phyloP scores from a whole-genome alignment of 1,140 invertebrate species.

The Cherax quadricarinatus region DNA sequence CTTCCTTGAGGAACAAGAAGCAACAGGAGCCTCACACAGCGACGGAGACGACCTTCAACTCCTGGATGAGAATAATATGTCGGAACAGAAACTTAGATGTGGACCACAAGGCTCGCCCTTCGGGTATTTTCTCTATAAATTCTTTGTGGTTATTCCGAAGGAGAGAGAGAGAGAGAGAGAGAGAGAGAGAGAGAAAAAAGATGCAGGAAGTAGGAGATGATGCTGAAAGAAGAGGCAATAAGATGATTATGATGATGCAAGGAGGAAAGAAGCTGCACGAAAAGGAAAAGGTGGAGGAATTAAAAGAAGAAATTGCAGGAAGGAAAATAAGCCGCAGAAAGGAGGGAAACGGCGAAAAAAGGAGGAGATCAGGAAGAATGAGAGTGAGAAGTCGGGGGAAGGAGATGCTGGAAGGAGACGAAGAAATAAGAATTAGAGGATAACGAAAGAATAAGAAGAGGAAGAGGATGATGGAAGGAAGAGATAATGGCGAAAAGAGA shows the following conservation, averaged over 20 bases:
- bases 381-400: not conserved
- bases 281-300: not conserved
- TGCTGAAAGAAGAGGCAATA: no score
- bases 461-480: no score
- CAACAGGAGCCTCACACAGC: no score
- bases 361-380: not conserved
- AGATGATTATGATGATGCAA: not conserved
- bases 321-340: no score
- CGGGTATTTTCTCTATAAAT: not conserved
- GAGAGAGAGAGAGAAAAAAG: not conserved
- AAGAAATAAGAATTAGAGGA: not conserved
- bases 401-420: not conserved
- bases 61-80: not conserved
- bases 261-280: not conserved
- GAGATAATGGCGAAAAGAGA: no score
- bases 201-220: not conserved
- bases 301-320: no score
- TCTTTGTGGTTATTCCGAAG: not conserved
- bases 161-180: not conserved
- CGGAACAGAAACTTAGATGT: not conserved
- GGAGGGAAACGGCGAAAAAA: not conserved
- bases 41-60: not conserved
- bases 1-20: no score
- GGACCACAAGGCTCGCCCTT: not conserved
- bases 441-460: no score